A percentile compares a stretch with the other conserved stretches of the same genome.
Evolutionary conservation across 2,113 vertebrate genomes (phyloP).

Genomic region (Odocoileus hemionus): DNA sequence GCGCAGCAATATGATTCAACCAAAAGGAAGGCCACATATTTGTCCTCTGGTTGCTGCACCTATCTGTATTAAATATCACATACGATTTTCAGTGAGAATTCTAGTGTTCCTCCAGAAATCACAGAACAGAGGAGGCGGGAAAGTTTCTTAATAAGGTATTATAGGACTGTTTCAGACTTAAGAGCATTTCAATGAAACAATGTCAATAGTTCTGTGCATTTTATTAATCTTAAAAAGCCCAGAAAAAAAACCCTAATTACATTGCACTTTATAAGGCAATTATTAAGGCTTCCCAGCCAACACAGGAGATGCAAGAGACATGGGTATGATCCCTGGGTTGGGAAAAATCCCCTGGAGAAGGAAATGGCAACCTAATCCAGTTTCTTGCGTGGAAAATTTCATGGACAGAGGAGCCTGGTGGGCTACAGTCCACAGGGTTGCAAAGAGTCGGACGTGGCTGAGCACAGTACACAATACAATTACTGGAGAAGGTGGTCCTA

Average conservation of each 20-base stretch:
- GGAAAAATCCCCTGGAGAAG: not conserved
- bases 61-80: constrained; percentile 53
- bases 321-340: not conserved
- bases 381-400: not conserved
- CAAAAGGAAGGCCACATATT: constrained; percentile 24
- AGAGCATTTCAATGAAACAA: not conserved
- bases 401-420: not conserved
- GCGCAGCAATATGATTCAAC: constrained; percentile 40
- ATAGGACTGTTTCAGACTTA: constrained; percentile 28
- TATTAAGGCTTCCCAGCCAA: not conserved
- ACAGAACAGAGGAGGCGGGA: constrained; percentile 15
- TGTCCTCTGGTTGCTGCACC: constrained; percentile 48
- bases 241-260: not conserved
- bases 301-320: not conserved
- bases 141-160: not conserved
- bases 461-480: not conserved
- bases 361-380: not conserved
- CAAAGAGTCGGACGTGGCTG: not conserved
- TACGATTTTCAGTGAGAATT: constrained; percentile 64
- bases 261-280: not conserved
- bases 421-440: not conserved
- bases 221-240: not conserved
- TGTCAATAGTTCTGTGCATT: not conserved
- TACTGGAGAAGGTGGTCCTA: not conserved
- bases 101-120: constrained; percentile 56